These are phyloP conservation scores for Lateolabrax maculatus DNA, from an alignment of 2,797 vertebrate species.

Conservation along the genomic window DNA sequence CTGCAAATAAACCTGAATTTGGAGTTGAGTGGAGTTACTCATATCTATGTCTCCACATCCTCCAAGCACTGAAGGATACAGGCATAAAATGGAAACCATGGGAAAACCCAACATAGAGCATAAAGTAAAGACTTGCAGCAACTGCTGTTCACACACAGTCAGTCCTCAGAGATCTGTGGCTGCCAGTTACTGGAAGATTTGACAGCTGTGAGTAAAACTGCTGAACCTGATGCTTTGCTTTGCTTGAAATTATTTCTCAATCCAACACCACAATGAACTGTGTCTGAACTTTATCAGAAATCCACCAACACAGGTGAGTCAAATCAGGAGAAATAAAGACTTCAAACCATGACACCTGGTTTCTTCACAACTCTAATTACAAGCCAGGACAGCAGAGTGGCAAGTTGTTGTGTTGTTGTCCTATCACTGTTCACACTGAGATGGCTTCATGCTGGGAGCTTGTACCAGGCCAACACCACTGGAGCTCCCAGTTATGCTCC, in stretches of 20 bases:
- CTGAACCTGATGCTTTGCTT: slow-evolving; percentile 27
- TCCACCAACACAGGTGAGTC: slow-evolving; percentile 22
- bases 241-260: slow-evolving; percentile 18
- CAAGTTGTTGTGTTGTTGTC: no score
- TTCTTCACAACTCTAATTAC: neutral
- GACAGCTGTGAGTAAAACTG: slow-evolving; percentile 36
- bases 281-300: slow-evolving; percentile 15
- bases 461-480: neutral
- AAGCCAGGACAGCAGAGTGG: neutral
- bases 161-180: slow-evolving; percentile 1
- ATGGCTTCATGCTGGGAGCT: no score
- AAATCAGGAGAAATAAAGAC: neutral
- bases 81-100: neutral
- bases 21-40: neutral
- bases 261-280: slow-evolving; percentile 17
- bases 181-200: slow-evolving; percentile 19
- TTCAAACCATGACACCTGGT: slow-evolving; percentile 1
- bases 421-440: no score
- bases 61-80: neutral
- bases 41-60: neutral
- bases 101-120: neutral
- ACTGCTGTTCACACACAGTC: slow-evolving; percentile 32
- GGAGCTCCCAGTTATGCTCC: neutral
- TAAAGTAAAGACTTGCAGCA: slow-evolving; percentile 24
- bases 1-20: neutral